Conservation (phyloP, 1,140 invertebrate genomes). For the Maniola jurtina region DNA sequence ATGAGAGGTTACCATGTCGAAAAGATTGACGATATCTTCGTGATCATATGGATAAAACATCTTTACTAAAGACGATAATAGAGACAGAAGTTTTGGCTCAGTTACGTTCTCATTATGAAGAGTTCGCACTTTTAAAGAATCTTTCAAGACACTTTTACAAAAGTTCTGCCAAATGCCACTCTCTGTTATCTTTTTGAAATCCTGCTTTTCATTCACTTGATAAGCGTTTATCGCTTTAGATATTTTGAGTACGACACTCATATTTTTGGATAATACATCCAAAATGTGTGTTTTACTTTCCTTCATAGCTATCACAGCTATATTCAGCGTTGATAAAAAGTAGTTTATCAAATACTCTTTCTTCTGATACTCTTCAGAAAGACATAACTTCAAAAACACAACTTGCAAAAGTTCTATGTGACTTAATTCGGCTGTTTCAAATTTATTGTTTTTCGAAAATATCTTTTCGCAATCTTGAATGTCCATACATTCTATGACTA, state of each 20-base stretch:
- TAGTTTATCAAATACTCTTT: constrained; percentile 77
- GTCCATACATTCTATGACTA: constrained; percentile 80
- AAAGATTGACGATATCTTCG: constrained; percentile 79
- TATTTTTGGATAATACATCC: constrained; percentile 64
- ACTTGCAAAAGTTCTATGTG: constrained; percentile 79
- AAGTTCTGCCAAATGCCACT: constrained; percentile 83
- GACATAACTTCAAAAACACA: constrained; percentile 75
- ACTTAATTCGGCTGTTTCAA: constrained; percentile 79
- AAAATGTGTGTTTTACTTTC: constrained; percentile 68
- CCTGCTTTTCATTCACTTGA: constrained; percentile 49
- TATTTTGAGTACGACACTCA: constrained; percentile 54
- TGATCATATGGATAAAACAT: constrained; percentile 77
- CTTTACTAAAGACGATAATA: constrained; percentile 79
- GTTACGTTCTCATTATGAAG: constrained; percentile 50
- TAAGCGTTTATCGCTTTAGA: constrained; percentile 46
- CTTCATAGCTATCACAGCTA: constrained; percentile 79
- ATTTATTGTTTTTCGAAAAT: constrained; percentile 80
- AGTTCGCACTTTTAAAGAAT: constrained; percentile 79
- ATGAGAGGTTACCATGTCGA: constrained; percentile 87
- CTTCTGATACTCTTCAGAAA: constrained; percentile 48
- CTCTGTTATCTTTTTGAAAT: constrained; percentile 74
- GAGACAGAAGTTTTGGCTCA: constrained; percentile 74
- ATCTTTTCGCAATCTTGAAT: constrained; percentile 77
- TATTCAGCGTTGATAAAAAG: constrained; percentile 78
- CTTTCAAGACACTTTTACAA: constrained; percentile 82